phyloP scores from a whole-genome alignment of 2,797 vertebrate species.

The Lophius americanus region DNA sequence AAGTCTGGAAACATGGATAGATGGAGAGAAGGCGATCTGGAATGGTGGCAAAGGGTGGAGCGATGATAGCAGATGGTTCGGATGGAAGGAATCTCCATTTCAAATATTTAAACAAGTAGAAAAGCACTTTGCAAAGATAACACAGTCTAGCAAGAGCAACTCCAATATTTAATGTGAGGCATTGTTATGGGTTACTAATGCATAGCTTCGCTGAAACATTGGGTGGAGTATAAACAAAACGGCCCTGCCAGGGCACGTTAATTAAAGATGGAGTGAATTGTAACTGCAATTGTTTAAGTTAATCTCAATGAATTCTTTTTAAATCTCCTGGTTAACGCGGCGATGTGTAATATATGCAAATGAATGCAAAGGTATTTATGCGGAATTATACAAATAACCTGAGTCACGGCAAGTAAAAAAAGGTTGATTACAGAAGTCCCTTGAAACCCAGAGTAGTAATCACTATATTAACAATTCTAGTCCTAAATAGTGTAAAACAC shows the following conservation, averaged over 20 bases:
- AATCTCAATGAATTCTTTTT: slow-evolving; percentile 28
- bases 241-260: slow-evolving; percentile 13
- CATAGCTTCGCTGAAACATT: slow-evolving; percentile 34
- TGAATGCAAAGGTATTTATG: slow-evolving; percentile 16
- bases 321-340: slow-evolving; percentile 12
- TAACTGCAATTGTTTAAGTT: slow-evolving; percentile 16
- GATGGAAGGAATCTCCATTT: slow-evolving; percentile 46
- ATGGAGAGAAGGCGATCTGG: slow-evolving; percentile 45
- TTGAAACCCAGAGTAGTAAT: slow-evolving; percentile 6
- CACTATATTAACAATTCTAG: not conserved
- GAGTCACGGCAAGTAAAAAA: not conserved
- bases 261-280: slow-evolving; percentile 6
- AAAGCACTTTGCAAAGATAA: slow-evolving; percentile 36
- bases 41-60: slow-evolving; percentile 46
- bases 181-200: slow-evolving; percentile 36
- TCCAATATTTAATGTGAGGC: slow-evolving; percentile 35
- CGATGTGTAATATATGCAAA: slow-evolving; percentile 38
- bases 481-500: slow-evolving; percentile 9
- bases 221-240: slow-evolving; percentile 45
- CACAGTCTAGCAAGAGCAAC: slow-evolving; percentile 31
- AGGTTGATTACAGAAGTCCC: not conserved
- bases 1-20: slow-evolving; percentile 32
- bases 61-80: slow-evolving; percentile 54
- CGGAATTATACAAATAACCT: slow-evolving; percentile 4
- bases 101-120: slow-evolving; percentile 23